Evolutionary conservation across 2,113 vertebrate species (phyloP).

Genomic region (Erythrolamprus reginae): DNA sequence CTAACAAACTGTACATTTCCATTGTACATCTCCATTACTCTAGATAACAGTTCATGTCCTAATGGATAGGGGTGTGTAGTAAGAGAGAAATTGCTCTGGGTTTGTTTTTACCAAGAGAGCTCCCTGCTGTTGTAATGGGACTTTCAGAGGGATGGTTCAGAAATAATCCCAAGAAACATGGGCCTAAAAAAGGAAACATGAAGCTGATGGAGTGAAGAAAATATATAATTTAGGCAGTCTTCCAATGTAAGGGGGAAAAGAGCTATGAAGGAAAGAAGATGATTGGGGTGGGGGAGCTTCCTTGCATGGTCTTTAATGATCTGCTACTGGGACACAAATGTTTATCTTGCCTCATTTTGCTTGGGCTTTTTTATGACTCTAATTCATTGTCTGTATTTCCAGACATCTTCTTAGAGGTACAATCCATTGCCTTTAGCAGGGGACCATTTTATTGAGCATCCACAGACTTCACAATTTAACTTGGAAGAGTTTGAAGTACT

Average conservation of each 20-base stretch:
- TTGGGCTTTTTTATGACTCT: conserved; percentile 21
- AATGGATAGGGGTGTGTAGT: conserved; percentile 17
- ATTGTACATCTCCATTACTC: conserved; percentile 31
- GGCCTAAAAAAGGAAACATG: conserved; percentile 65
- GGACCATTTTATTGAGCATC: neutral
- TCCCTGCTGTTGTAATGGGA: conserved; percentile 45
- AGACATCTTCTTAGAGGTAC: conserved; percentile 28
- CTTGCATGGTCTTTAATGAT: conserved; percentile 60
- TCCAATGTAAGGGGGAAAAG: conserved; percentile 55
- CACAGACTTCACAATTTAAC: neutral
- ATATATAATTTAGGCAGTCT: conserved; percentile 62
- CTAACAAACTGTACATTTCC: too few species aligned
- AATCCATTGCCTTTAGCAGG: neutral
- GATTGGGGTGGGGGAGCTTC: too few species aligned
- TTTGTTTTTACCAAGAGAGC: conserved; percentile 32
- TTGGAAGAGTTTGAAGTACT: neutral
- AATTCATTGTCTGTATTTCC: conserved; percentile 40
- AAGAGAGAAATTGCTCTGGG: neutral
- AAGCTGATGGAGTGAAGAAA: conserved; percentile 62
- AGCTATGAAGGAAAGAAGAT: conserved; percentile 50
- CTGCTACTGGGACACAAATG: conserved; percentile 47
- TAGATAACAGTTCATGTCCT: conserved; percentile 32
- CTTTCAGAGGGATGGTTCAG: conserved; percentile 42
- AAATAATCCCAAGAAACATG: conserved; percentile 60
- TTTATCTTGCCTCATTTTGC: conserved; percentile 28